Evolutionary conservation across 2,888 invertebrate genomes (phyloP).

Genomic region (Acronicta aceris): DNA sequence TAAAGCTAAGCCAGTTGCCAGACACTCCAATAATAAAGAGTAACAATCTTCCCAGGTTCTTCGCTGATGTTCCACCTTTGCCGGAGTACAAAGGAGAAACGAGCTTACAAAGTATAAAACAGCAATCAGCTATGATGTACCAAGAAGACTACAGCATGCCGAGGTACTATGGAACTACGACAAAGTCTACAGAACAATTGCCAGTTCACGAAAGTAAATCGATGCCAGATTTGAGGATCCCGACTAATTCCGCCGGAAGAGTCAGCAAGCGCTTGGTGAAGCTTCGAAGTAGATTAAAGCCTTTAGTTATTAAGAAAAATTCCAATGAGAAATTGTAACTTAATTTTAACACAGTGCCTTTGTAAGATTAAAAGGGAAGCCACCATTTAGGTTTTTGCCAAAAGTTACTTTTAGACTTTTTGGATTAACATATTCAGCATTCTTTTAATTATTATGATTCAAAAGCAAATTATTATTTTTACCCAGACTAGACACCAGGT

Average conservation of each 20-base stretch:
- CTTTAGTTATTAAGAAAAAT: conserved; percentile 83
- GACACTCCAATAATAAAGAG: conserved; percentile 87
- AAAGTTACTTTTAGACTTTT: neutral
- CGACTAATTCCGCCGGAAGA: conserved; percentile 67
- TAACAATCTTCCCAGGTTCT: conserved; percentile 83
- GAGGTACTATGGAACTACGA: conserved; percentile 87
- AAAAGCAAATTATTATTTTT: no score
- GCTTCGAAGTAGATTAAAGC: conserved; percentile 81
- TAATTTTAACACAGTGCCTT: conserved; percentile 25
- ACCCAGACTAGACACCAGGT: no score
- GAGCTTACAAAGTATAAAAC: conserved; percentile 84
- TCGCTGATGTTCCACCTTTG: conserved; percentile 78
- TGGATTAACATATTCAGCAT: no score
- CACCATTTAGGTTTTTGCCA: neutral
- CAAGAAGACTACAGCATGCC: conserved; percentile 91
- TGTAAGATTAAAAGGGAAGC: conserved; percentile 42
- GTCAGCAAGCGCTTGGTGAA: conserved; percentile 84
- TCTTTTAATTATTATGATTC: no score
- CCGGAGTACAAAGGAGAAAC: conserved; percentile 83
- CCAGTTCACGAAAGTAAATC: conserved; percentile 85
- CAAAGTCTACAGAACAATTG: conserved; percentile 67
- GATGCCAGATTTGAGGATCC: conserved; percentile 84
- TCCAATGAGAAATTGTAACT: conserved; percentile 78
- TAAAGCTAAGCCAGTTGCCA: conserved; percentile 79
- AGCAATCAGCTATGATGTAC: conserved; percentile 85